Evolutionary conservation across 2,113 vertebrate species (phyloP), one percentile per base, ranked within the genome.

Genomic region (Sphyrna mokarran): DNA sequence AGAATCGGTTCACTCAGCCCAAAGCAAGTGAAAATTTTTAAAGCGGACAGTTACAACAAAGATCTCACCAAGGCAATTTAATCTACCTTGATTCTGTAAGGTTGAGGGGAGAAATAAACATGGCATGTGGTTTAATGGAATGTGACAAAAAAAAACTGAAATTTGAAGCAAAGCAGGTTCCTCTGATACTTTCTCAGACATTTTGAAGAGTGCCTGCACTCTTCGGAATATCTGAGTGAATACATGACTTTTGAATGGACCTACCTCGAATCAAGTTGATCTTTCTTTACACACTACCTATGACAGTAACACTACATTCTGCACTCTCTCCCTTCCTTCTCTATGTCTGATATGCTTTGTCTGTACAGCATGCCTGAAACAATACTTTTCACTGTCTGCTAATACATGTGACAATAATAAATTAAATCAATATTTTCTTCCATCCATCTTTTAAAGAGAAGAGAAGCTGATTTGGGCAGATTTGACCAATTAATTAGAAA

Each of bases 381-480:
- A 54, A 54, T 54, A 54, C 48, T 54, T 54, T 54, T 54, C 48
- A 5, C 48, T 54, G 48, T 54, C 2, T 54, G 4, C 48, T 54
- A 54, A 54, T 54, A 54, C 48, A 54, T 3, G 3, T 54, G 48
- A 54, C 48, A 54, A 54, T 48, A 48, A 48, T 48, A 48, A 48
- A 48, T 48, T 3, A 48, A 48, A 48, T 48, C 43, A 33, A 68
- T 11, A 61, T 10, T 93, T n/a, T 37, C 18, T 22, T 22, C 1
- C 33, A 0, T 93, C 14, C 90, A 94, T 16, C 69, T 72, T 33
- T 10, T 18, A 33, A 20, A 5, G 96, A 97, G 7, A 63, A 22
- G 96, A 95, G 95, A 54, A 96, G 9, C 14, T 58, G 63, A 95
- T 66, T 83, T 48, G 20, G 61, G 33, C 54, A 58, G 40, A n/a